Conservation (phyloP, 2,888 invertebrate genomes). For the Agrotis ipsilon region DNA sequence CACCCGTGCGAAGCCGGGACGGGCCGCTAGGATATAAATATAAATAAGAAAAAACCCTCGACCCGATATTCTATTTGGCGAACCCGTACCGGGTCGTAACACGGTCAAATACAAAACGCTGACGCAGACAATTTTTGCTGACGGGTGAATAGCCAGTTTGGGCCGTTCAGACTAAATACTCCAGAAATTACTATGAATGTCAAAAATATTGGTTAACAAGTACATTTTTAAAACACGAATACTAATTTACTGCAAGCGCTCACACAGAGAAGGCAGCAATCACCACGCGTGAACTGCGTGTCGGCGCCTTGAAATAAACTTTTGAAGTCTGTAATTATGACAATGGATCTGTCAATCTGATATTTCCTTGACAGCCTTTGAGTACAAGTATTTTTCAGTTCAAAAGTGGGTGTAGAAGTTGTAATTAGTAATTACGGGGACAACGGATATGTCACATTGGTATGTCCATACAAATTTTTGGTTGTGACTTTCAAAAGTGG, state of each 20-base stretch:
- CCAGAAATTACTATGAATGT: too few species aligned
- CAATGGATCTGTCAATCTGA: constrained; percentile 22
- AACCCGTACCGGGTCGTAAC: too few species aligned
- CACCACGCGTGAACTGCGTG: constrained; percentile 16
- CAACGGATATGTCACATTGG: constrained; percentile 7
- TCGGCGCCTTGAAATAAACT: constrained; percentile 1
- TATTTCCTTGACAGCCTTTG: constrained; percentile 8
- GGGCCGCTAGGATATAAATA: too few species aligned
- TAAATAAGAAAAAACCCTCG: too few species aligned
- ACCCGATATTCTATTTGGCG: too few species aligned
- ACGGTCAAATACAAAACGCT: too few species aligned
- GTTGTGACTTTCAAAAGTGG: constrained; percentile 3
- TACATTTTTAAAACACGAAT: neutral
- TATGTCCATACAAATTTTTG: neutral
- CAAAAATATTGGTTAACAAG: too few species aligned
- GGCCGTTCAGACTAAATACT: too few species aligned
- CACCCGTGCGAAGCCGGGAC: too few species aligned
- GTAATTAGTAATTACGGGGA: constrained; percentile 18
- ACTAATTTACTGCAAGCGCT: neutral
- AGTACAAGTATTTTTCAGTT: neutral
- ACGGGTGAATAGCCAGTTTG: too few species aligned
- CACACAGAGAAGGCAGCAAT: neutral
- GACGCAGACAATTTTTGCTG: too few species aligned
- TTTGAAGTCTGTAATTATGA: constrained; percentile 16
- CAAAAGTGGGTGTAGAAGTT: constrained; percentile 8